phyloP scores from a whole-genome alignment of 2,797 vertebrate genomes.

The Hippopotamyrus pictus region DNA sequence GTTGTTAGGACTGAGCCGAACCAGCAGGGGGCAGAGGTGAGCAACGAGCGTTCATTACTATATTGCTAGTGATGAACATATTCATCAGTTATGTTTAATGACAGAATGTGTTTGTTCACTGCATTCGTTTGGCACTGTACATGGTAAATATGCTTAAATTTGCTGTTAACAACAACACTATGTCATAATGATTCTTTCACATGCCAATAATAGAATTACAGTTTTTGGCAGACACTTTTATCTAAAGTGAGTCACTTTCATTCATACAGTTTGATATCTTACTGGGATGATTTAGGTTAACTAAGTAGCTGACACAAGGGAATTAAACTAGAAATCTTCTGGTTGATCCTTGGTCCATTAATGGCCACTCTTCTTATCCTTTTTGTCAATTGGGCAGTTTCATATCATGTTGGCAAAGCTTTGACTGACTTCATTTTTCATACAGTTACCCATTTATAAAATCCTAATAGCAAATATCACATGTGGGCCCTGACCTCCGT shows the following conservation, averaged over 20 bases:
- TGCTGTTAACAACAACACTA: background rate
- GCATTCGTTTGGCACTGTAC: background rate
- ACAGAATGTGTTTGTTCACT: background rate
- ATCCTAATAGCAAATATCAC: background rate
- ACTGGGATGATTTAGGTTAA: background rate
- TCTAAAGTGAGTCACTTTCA: background rate
- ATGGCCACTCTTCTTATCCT: background rate
- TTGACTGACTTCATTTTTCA: background rate
- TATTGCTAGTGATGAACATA: background rate
- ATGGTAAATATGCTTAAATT: background rate
- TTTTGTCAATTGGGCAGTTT: background rate
- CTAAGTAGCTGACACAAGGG: background rate
- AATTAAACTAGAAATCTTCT: background rate
- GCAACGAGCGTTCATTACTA: background rate
- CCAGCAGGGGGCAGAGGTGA: background rate
- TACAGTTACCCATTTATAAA: background rate
- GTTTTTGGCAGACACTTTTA: background rate
- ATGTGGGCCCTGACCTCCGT: constrained; percentile 71
- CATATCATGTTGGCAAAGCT: background rate
- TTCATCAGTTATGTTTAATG: background rate
- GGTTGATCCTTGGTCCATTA: background rate
- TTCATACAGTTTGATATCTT: background rate
- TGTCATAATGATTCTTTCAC: background rate
- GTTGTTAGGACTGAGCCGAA: background rate
- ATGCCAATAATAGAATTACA: background rate